Base-by-base conservation (phyloP, 2,113 vertebrate genomes). In the Toxostoma redivivum region DNA sequence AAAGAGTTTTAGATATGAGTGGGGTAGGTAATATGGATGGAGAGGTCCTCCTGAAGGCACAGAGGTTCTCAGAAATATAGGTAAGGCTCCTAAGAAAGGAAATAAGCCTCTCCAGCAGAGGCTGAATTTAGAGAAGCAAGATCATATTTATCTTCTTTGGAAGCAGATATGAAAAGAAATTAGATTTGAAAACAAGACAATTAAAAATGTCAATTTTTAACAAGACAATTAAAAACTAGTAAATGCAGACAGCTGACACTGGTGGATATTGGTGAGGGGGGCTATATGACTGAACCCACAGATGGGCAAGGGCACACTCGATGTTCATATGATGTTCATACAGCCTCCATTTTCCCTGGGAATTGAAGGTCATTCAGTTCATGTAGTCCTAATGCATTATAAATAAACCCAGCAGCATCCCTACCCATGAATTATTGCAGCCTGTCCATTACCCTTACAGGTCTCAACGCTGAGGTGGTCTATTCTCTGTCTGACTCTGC, bases 401-500 rank as follows among this genome's bases (percentile, higher is more conserved):
- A 56, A 80, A 56, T 24, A 47, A 71, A 76, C 9, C 37, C n/a
- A 80, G 30, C 51, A 91, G 22, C 35, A 61, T 50, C 73, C 40
- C 53, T 80, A 13, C 33, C 71, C 23, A 4, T 27, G 2, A 60
- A 53, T 70, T 69, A 65, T 2, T 4, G 12, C 51, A 89, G 15
- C n/a, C 42, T 91, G 25, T 27, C 60, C 24, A 4, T 89, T 80
- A 38, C 50, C 81, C 60, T 95, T 66, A 3, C 98, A 99, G 99
- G 99, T 71, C 93, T 98, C 94, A 99, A 99, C 2, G 98, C 99
- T 1, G 99, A 99, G 93, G 99, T 99, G 67, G 95, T 98, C 27
- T 99, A 99, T 93, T 98, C 98, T 23, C 98, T 99, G 53, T 92
- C 97, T 53, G 98, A 98, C 8, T 98, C 98, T 2, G 98, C 98